Evolutionary conservation across 2,113 vertebrate species (phyloP).

Genomic region (Sarotherodon lohbergeri): DNA sequence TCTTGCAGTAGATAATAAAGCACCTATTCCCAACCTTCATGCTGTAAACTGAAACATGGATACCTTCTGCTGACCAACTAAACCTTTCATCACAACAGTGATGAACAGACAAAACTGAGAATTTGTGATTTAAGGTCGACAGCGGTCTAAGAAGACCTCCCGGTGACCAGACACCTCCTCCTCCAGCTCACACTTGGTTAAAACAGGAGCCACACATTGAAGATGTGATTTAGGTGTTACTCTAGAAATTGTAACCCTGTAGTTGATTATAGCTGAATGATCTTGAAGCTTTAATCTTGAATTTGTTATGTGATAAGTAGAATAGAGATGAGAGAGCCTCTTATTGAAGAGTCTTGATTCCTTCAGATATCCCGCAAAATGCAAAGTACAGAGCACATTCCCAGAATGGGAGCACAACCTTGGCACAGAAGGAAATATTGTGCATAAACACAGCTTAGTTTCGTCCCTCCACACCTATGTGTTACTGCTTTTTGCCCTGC

Average conservation of each 20-base stretch:
- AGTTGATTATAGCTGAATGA: neutral
- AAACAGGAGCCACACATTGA: neutral
- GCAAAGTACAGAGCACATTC: neutral
- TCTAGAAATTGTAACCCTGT: neutral
- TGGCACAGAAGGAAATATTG: rapidly evolving
- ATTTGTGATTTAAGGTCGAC: rapidly evolving
- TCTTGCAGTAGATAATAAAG: neutral
- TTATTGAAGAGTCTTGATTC: neutral
- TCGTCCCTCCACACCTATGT: neutral
- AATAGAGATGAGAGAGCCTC: neutral
- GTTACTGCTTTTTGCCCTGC: neutral
- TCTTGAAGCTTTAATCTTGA: neutral
- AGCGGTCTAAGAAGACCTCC: rapidly evolving
- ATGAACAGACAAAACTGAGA: neutral
- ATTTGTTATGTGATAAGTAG: neutral
- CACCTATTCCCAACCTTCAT: neutral
- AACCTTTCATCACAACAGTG: neutral
- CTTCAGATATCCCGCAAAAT: rapidly evolving
- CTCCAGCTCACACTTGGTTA: neutral
- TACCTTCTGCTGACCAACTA: neutral
- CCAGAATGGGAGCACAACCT: neutral
- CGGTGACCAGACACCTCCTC: neutral
- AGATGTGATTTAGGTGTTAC: neutral
- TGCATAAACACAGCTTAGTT: neutral
- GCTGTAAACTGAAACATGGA: neutral